Base-by-base conservation (phyloP, 2,888 invertebrate species). In the Antheraea yamamai region DNA sequence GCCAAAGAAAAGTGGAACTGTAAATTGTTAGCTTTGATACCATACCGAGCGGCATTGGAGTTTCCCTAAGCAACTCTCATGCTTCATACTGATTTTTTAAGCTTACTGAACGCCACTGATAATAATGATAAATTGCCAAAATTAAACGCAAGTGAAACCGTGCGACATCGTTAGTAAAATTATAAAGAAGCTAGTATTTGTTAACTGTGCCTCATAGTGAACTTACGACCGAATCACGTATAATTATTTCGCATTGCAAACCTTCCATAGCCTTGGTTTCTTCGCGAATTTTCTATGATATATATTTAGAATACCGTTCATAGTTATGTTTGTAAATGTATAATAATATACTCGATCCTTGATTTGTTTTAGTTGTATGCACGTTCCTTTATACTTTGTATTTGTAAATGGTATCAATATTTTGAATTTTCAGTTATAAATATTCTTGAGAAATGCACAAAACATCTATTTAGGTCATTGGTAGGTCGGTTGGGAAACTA, bases 171-270 rank as follows among this genome's bases (percentile, higher is more conserved):
- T 23, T 61, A 12, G 1, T 8, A 39, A 39, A 7, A 7, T 6
- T 39, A 39, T 39, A 39, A 39, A 39, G 8, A 12, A 39, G 39
- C 70, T 70, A 39, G 18, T 20, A n/a, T 39, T 39, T 70, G n/a
- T 35, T 70, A 10, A 3, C 14, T 70, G 70, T 70, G 12, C 10
- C 70, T 70, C n/a, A n/a, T 18, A 66, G 30, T 66, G 23, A 70
- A 70, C 23, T 70, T 66, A 66, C 64, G 20, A 70, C 39, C 39
- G 70, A 6, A 20, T 70, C 70, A 70, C 20, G 20, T 70, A 35
- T 74, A 75, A 80, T 76, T 71, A 70, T 23, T 70, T 70, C 39
- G 70, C 39, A 66, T 30, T 66, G 26, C 64, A 66, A 66, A 66
- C 64, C 30, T 66, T 30, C 26, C 18, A 20, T 39, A 72, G 74